Evolutionary conservation across 2,797 vertebrate genomes (phyloP).

Genomic region (Carduelis carduelis): DNA sequence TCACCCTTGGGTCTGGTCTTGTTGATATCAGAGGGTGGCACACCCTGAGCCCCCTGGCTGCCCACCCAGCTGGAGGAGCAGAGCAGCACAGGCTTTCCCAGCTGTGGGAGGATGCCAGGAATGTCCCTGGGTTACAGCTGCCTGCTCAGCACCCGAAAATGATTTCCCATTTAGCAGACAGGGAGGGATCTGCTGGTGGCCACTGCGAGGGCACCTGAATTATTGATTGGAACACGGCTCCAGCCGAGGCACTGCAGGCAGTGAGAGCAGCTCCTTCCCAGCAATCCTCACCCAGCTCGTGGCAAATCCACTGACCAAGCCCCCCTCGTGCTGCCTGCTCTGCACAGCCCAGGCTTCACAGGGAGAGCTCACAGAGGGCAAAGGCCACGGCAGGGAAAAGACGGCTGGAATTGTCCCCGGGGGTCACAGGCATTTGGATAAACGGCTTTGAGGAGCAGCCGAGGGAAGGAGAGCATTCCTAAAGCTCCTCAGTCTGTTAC

Average conservation of each 20-base stretch:
- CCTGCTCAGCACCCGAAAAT: fast-evolving
- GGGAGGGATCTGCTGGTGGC: background rate
- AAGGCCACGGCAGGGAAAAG: background rate
- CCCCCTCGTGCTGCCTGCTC: fast-evolving
- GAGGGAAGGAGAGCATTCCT: background rate
- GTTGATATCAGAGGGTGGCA: background rate
- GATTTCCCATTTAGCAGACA: background rate
- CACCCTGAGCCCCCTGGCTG: background rate
- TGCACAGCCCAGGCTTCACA: fast-evolving
- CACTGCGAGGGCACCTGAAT: background rate
- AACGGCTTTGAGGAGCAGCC: background rate
- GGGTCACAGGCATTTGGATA: fast-evolving
- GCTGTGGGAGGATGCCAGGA: background rate
- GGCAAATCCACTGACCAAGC: background rate
- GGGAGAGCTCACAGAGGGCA: background rate
- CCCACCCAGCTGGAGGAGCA: background rate
- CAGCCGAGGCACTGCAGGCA: background rate
- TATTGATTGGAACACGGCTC: background rate
- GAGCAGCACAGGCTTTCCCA: fast-evolving
- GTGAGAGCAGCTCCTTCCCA: background rate
- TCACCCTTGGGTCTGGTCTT: background rate
- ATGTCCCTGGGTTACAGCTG: background rate
- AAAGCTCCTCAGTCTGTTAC: background rate
- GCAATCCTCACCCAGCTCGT: background rate
- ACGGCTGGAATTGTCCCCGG: fast-evolving